Base-by-base conservation (phyloP, 2,888 invertebrate genomes). In the Diplolepis rosae region DNA sequence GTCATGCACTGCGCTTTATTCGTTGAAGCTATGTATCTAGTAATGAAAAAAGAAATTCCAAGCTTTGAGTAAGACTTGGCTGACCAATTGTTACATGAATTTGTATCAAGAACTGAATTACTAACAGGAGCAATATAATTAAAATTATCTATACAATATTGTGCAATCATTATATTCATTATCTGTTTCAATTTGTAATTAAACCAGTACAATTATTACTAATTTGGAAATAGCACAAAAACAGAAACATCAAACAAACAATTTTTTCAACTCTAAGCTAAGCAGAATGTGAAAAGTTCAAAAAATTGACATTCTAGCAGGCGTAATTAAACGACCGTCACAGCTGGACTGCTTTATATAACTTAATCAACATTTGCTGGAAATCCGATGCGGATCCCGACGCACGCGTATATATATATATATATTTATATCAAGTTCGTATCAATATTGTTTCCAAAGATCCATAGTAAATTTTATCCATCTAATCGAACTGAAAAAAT, bases 11-110 rank as follows among this genome's bases (percentile, higher is more conserved):
- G 70, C 70, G 13, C 32, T 13, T 35, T 50, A 42, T 45, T 70
- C 6, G 70, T 68, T 4, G 68, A 70, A 61, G 65, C 52, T 28
- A 54, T 56, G 3, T 35, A 66, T 42, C 35, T 71, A 35, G n/a
- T 73, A 11, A 51, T 70, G 27, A 51, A 69, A 71, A 24, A 39
- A n/a, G 18, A 50, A 54, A 50, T 73, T 6, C 11, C 22, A 2
- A 56, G 18, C 11, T n/a, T 50, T 9, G 30, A 56, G 18, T 51
- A 67, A 18, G 32, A 50, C n/a, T 39, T 27, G 7, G 71, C 71
- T n/a, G 71, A 71, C 22, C 13, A 18, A 5, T 48, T 69, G n/a
- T 28, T 71, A 22, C 65, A 70, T 24, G 39, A 70, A 50, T 73
- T 68, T 50, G 67, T 73, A 1, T 52, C 32, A 15, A 52, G 66